These are phyloP conservation scores for Apocheima hispidaria DNA, from an alignment of 2,888 invertebrate species.

Conservation along the genomic window DNA sequence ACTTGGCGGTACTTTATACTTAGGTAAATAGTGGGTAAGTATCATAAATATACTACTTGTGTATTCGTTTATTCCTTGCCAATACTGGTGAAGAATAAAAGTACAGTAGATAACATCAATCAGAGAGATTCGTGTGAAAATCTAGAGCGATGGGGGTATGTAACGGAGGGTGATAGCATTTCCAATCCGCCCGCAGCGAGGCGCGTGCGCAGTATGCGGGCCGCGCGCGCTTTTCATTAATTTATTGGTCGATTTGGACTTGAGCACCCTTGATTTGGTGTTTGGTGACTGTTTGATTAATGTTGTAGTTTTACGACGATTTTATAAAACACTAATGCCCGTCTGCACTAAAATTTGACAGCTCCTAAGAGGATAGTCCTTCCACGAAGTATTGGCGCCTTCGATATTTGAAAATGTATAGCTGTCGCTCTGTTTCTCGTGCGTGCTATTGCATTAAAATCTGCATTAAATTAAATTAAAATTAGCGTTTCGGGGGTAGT, in stretches of 20 bases:
- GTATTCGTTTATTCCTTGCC: background rate
- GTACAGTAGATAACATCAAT: conserved; percentile 49
- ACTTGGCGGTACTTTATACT: background rate
- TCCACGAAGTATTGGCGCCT: no score
- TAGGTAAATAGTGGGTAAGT: background rate
- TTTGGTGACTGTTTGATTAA: conserved; percentile 25
- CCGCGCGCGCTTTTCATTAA: conserved; percentile 53
- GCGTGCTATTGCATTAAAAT: no score
- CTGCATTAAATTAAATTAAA: no score
- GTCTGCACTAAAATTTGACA: no score
- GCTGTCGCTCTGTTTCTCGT: no score
- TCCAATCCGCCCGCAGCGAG: conserved; percentile 54
- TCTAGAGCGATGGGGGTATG: conserved; percentile 76
- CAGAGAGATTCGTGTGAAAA: conserved; percentile 68
- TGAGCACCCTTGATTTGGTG: conserved; percentile 34
- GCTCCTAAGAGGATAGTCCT: no score
- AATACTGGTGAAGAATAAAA: background rate
- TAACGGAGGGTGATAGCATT: conserved; percentile 68
- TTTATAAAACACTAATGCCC: background rate
- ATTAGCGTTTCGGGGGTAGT: no score
- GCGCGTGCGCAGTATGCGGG: conserved; percentile 60
- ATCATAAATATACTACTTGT: background rate
- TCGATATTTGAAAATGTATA: no score
- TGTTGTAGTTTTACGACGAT: background rate
- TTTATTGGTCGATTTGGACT: conserved; percentile 21